Conservation (phyloP, 2,888 invertebrate genomes). For the Tiphia femorata region DNA sequence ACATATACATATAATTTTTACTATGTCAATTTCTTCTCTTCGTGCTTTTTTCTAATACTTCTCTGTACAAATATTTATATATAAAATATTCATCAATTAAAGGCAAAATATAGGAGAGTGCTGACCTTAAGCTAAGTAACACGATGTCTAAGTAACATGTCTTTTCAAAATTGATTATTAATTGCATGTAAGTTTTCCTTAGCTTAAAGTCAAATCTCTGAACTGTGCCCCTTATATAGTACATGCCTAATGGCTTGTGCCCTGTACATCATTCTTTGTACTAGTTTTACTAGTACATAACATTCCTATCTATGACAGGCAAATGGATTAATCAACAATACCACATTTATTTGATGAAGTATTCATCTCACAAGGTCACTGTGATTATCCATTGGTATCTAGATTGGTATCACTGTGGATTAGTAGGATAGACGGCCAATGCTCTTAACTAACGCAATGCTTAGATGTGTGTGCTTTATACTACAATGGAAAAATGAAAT, state of each 20-base stretch:
- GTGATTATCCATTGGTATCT: constrained; percentile 2
- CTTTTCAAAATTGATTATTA: not conserved
- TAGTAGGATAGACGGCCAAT: constrained; percentile 12
- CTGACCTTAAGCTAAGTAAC: constrained; percentile 1
- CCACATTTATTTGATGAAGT: not conserved
- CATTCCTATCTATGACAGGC: constrained; percentile 22
- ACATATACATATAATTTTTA: constrained; percentile 8
- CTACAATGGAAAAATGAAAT: too few relatives aligned
- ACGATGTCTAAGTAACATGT: not conserved
- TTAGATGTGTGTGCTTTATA: too few relatives aligned
- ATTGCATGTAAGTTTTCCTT: constrained; percentile 1
- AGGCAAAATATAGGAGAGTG: not conserved
- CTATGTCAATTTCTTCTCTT: constrained; percentile 31
- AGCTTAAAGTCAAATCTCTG: constrained; percentile 16
- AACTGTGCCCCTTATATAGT: constrained; percentile 23
- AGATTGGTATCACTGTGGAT: constrained; percentile 11
- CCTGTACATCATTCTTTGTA: constrained; percentile 45
- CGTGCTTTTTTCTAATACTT: constrained; percentile 45
- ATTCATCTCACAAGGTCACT: not conserved
- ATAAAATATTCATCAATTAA: constrained; percentile 63
- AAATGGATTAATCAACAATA: not conserved
- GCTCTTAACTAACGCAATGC: constrained; percentile 12
- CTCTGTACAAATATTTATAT: constrained; percentile 68
- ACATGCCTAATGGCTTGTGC: constrained; percentile 31
- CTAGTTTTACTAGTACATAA: constrained; percentile 31